Evolutionary conservation across 2,888 invertebrate genomes (phyloP).

Genomic region (Leistus spinibarbis): DNA sequence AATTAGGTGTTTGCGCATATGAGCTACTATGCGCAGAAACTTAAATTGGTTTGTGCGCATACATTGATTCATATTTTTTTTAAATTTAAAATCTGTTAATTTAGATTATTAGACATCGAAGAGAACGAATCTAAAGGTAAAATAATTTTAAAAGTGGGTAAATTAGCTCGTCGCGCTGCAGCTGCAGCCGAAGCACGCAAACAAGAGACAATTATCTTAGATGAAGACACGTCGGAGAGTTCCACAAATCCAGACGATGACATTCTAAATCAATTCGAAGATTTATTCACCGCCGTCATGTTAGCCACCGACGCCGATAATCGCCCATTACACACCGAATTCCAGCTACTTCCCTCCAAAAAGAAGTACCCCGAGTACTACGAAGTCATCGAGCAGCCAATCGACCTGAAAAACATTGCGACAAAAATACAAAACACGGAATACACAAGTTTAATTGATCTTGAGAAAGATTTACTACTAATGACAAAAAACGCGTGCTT

Average conservation of each 20-base stretch:
- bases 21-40: neutral
- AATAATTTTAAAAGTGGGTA: constrained; percentile 61
- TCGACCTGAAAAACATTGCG: constrained; percentile 93
- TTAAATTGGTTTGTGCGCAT: neutral
- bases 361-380: constrained; percentile 96
- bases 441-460: constrained; percentile 76
- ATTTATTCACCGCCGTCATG: constrained; percentile 88
- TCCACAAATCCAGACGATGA: constrained; percentile 78
- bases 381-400: constrained; percentile 90
- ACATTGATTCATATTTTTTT: neutral
- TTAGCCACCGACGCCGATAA: constrained; percentile 82
- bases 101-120: constrained; percentile 55
- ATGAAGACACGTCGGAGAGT: constrained; percentile 73
- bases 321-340: constrained; percentile 83
- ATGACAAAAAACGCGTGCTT: constrained; percentile 95
- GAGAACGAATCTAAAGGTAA: constrained; percentile 61
- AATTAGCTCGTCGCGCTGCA: constrained; percentile 55
- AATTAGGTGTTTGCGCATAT: too few relatives aligned
- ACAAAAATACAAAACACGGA: constrained; percentile 85
- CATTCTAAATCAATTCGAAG: constrained; percentile 74
- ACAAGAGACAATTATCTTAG: constrained; percentile 59
- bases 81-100: neutral
- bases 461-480: constrained; percentile 87
- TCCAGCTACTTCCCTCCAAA: constrained; percentile 90
- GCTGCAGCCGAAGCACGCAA: constrained; percentile 52